Percentiles rank a stretch among this genome's conserved stretches.
Conservation (phyloP, 2,797 vertebrate genomes). For the Odontamblyopus lacepedii region DNA sequence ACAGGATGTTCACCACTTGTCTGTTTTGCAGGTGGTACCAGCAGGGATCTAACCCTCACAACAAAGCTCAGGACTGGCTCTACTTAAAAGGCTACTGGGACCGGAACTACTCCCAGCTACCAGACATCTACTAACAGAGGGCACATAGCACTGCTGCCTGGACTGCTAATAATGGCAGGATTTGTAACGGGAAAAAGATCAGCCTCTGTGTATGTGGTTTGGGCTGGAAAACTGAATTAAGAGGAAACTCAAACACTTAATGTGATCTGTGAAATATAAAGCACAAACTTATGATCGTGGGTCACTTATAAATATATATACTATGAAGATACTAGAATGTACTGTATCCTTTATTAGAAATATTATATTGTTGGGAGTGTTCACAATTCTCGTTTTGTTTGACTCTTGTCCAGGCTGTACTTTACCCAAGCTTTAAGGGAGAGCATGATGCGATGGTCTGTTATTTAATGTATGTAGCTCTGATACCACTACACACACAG, state of each 20-base stretch:
- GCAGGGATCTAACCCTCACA: conserved; percentile 91
- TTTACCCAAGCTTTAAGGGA: conserved; percentile 21
- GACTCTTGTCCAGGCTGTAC: conserved; percentile 20
- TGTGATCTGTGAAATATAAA: conserved; percentile 42
- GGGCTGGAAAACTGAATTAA: conserved; percentile 1
- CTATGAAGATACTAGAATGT: conserved; percentile 48
- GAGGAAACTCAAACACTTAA: conserved; percentile 23
- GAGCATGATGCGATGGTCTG: conserved; percentile 9
- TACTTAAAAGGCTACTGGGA: conserved; percentile 96
- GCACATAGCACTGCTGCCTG: conserved; percentile 22
- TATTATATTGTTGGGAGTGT: conserved; percentile 49
- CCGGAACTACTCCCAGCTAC: conserved; percentile 89
- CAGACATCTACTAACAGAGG: conserved; percentile 91
- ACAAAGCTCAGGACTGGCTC: conserved; percentile 94
- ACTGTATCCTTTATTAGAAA: conserved; percentile 31
- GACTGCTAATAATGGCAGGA: conserved; percentile 30
- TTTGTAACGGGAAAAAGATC: conserved; percentile 18
- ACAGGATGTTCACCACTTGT: background rate
- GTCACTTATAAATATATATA: conserved; percentile 38
- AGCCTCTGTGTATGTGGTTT: conserved; percentile 11
- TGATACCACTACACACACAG: conserved; percentile 4
- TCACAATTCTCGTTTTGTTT: conserved; percentile 31
- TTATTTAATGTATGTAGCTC: conserved; percentile 3
- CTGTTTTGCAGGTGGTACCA: conserved; percentile 89
- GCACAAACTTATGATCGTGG: conserved; percentile 56